Percentiles rank a stretch among this genome's conserved stretches.
Evolutionary conservation across 1,140 invertebrate species (phyloP).

Genomic region (Drosophila punjabiensis): DNA sequence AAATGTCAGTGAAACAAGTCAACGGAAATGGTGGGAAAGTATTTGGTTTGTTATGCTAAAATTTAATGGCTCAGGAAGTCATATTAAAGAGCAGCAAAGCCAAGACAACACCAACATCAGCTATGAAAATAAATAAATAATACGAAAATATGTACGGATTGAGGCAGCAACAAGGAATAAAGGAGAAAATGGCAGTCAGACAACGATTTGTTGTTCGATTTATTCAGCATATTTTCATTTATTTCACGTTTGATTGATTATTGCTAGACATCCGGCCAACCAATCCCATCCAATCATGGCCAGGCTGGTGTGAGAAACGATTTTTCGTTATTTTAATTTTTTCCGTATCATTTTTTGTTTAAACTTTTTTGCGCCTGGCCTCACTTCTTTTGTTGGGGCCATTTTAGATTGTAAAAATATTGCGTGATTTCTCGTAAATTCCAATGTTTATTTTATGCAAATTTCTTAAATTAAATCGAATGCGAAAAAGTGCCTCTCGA

Average conservation of each 20-base stretch:
- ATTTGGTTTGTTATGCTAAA: slow-evolving; percentile 83
- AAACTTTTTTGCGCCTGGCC: background rate
- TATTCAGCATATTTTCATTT: slow-evolving; percentile 70
- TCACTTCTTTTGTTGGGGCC: background rate
- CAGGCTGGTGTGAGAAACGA: background rate
- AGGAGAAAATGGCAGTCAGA: slow-evolving; percentile 20
- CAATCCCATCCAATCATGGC: slow-evolving; percentile 4
- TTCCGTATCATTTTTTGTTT: slow-evolving; percentile 2
- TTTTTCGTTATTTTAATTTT: slow-evolving; percentile 36
- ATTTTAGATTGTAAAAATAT: slow-evolving; percentile 61
- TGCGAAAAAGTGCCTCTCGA: slow-evolving; percentile 30
- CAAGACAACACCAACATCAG: slow-evolving; percentile 29
- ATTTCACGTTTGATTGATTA: slow-evolving; percentile 81
- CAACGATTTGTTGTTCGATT: slow-evolving; percentile 53
- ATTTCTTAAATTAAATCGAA: slow-evolving; percentile 52
- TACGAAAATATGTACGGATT: slow-evolving; percentile 14
- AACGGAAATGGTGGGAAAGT: slow-evolving; percentile 79
- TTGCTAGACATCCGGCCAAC: slow-evolving; percentile 41
- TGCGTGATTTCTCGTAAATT: slow-evolving; percentile 71
- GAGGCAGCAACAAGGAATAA: slow-evolving; percentile 15
- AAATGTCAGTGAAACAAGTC: slow-evolving; percentile 80
- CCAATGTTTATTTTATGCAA: slow-evolving; percentile 82
- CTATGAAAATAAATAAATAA: slow-evolving; percentile 27
- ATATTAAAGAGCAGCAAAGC: slow-evolving; percentile 66
- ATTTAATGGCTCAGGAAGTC: slow-evolving; percentile 80